These are phyloP conservation scores for Cheilosia impressa DNA, from an alignment of 2,888 invertebrate species.

Conservation along the genomic window DNA sequence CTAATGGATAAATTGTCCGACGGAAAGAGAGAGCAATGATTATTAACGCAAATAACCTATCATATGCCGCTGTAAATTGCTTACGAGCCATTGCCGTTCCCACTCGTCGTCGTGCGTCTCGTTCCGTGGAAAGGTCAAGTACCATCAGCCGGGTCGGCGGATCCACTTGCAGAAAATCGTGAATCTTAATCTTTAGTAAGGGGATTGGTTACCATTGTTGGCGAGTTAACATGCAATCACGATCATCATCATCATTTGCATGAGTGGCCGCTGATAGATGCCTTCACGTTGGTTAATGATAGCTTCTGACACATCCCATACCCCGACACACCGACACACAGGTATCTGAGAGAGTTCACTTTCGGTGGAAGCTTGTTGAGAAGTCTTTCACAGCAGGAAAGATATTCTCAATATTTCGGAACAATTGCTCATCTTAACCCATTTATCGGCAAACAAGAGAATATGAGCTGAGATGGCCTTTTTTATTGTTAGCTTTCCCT, in stretches of 20 bases:
- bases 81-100: conserved; percentile 29
- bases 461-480: conserved; percentile 34
- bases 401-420: conserved; percentile 40
- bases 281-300: conserved; percentile 37
- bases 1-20: conserved; percentile 52
- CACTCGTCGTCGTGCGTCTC: conserved; percentile 6
- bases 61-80: conserved; percentile 55
- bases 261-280: conserved; percentile 49
- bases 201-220: conserved; percentile 57
- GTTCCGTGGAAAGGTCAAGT: conserved; percentile 50
- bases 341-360: conserved; percentile 15
- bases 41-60: conserved; percentile 66
- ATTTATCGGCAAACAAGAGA: conserved; percentile 46
- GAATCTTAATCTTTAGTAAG: conserved; percentile 37
- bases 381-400: conserved; percentile 11
- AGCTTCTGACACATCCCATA: conserved; percentile 48
- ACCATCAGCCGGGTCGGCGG: conserved; percentile 39
- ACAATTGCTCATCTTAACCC: conserved; percentile 68
- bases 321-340: conserved; percentile 2
- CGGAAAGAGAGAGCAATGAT: conserved; percentile 35
- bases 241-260: conserved; percentile 51
- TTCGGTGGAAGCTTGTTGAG: conserved; percentile 26
- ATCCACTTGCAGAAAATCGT: conserved; percentile 53
- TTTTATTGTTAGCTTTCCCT: conserved; percentile 53
- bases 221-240: conserved; percentile 61